Percentiles rank a stretch among this genome's conserved stretches.
Evolutionary conservation across 2,113 vertebrate species (phyloP).

Genomic region (Tautogolabrus adspersus): DNA sequence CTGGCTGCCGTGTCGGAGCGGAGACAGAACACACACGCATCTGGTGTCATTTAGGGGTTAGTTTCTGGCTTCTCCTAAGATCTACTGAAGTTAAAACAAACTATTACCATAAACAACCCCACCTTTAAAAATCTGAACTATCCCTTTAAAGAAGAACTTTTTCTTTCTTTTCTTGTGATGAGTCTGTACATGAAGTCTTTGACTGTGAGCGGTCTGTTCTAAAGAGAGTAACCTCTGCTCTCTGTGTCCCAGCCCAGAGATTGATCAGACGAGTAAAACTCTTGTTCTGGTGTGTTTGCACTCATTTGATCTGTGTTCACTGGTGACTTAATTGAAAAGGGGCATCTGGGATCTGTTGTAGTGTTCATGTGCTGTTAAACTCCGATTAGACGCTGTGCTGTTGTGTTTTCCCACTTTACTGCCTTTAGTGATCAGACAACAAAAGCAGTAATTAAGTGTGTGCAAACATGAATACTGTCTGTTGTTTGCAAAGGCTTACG

Average conservation of each 20-base stretch:
- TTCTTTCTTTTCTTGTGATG: neutral
- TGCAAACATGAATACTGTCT: slow-evolving; percentile 56
- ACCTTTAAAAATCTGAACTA: too few species aligned
- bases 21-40: too few species aligned
- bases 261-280: slow-evolving; percentile 3
- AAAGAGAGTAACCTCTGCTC: neutral
- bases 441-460: slow-evolving; percentile 66
- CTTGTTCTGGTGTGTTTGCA: neutral
- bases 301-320: slow-evolving; percentile 5
- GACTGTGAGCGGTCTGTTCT: neutral
- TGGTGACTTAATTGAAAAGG: slow-evolving; percentile 49
- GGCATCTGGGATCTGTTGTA: slow-evolving; percentile 57
- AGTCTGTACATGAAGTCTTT: neutral
- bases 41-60: too few species aligned
- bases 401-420: slow-evolving; percentile 56
- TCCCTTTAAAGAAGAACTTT: too few species aligned
- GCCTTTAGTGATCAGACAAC: slow-evolving; percentile 63
- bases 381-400: slow-evolving; percentile 47
- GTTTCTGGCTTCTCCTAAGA: too few species aligned
- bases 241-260: slow-evolving; percentile 3
- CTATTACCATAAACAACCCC: too few species aligned
- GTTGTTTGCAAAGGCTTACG: slow-evolving; percentile 59
- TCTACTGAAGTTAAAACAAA: too few species aligned
- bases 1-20: too few species aligned
- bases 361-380: slow-evolving; percentile 59